A percentile compares a stretch with the other conserved stretches of the same genome.
Evolutionary conservation across 2,888 invertebrate species (phyloP).

Genomic region (Linnaemya vulpina): DNA sequence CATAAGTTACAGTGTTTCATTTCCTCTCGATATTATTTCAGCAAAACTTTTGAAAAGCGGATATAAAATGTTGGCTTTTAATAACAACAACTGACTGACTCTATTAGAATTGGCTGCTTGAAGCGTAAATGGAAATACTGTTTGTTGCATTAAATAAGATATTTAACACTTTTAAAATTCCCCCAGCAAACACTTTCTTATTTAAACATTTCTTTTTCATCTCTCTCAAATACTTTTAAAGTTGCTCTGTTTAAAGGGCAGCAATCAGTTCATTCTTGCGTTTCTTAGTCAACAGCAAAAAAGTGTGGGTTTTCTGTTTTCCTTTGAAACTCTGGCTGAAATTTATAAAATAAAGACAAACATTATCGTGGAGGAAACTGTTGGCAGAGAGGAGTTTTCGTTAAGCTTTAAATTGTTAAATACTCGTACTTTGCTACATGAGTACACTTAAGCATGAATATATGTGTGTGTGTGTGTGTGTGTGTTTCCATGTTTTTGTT

Average conservation of each 20-base stretch:
- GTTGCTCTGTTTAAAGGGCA: not conserved
- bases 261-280: slow-evolving; percentile 7
- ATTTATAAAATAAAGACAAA: slow-evolving; percentile 10
- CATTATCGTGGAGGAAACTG: not conserved
- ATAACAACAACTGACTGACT: slow-evolving; percentile 42
- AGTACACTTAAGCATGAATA: not conserved
- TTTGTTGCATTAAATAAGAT: slow-evolving; percentile 35
- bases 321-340: not conserved
- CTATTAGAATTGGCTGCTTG: slow-evolving; percentile 1
- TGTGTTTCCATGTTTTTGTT: no score
- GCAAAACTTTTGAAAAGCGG: slow-evolving; percentile 4
- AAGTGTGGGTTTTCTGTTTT: not conserved
- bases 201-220: not conserved
- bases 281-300: not conserved
- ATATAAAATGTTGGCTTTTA: slow-evolving; percentile 35
- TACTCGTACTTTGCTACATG: not conserved
- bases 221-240: not conserved
- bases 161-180: slow-evolving; percentile 12
- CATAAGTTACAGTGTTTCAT: slow-evolving; percentile 23
- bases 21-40: not conserved
- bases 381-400: not conserved
- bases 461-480: no score
- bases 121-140: slow-evolving; percentile 15
- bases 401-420: slow-evolving; percentile 10
- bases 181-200: not conserved